Conservation (phyloP, 2,888 invertebrate species). For the Leptarthrus brevirostris region DNA sequence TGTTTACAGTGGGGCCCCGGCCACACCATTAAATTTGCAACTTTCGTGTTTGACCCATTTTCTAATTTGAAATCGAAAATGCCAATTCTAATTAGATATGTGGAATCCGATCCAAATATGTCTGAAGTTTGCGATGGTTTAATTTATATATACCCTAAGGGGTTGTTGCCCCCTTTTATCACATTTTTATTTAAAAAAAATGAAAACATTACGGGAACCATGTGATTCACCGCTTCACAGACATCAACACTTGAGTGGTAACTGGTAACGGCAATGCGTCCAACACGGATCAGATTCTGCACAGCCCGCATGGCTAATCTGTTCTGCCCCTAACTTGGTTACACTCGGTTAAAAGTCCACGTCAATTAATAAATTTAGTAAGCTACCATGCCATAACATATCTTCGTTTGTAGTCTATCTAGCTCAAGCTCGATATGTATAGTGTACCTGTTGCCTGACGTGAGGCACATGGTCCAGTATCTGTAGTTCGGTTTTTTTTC, state of each 20-base stretch:
- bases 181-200: not conserved
- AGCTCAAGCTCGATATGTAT: not conserved
- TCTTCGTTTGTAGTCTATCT: slow-evolving; percentile 6
- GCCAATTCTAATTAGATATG: not conserved
- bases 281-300: not conserved
- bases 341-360: slow-evolving; percentile 40
- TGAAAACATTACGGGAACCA: not conserved
- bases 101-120: not conserved
- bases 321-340: not conserved
- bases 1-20: slow-evolving; percentile 28
- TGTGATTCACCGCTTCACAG: slow-evolving; percentile 29
- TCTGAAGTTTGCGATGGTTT: no score
- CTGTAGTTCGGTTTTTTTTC: not conserved
- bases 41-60: slow-evolving; percentile 43
- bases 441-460: slow-evolving; percentile 16
- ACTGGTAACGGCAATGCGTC: not conserved
- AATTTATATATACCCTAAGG: no score
- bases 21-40: slow-evolving; percentile 25
- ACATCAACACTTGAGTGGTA: not conserved
- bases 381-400: not conserved
- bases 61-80: slow-evolving; percentile 27
- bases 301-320: slow-evolving; percentile 21
- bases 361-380: slow-evolving; percentile 36
- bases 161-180: slow-evolving; percentile 34
- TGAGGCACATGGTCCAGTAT: slow-evolving; percentile 29